Conservation (phyloP, 1,140 invertebrate genomes). For the Pantala flavescens region DNA sequence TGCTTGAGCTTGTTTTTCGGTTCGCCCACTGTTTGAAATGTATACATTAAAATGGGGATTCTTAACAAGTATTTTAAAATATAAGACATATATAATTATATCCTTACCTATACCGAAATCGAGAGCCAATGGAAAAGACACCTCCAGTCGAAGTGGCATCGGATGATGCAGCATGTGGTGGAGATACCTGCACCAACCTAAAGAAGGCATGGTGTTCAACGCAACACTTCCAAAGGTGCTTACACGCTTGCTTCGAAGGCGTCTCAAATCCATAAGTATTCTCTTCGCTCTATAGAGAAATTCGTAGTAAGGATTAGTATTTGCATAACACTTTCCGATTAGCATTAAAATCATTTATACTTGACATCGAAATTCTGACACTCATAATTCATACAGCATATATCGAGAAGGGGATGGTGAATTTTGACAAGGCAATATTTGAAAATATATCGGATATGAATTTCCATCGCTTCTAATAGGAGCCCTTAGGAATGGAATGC, state of each 20-base stretch:
- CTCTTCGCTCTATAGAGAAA: conserved; percentile 69
- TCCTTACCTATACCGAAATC: conserved; percentile 57
- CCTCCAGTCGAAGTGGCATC: not conserved
- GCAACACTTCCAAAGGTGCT: conserved; percentile 97
- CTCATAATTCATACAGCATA: not conserved
- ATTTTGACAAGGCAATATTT: no score
- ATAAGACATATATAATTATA: not conserved
- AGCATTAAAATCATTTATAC: no score
- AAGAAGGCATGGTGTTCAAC: conserved; percentile 98
- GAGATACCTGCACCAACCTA: conserved; percentile 69
- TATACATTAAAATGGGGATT: not conserved
- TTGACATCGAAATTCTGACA: not conserved
- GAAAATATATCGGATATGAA: no score
- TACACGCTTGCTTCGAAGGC: conserved; percentile 86
- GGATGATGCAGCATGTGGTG: conserved; percentile 35
- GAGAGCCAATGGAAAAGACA: conserved; percentile 58
- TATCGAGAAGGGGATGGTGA: no score
- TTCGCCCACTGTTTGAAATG: conserved; percentile 44
- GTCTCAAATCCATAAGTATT: conserved; percentile 93
- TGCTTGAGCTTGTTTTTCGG: conserved; percentile 50
- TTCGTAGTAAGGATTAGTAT: not conserved
- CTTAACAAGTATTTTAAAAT: not conserved
- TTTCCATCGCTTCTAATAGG: no score
- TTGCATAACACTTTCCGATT: not conserved
- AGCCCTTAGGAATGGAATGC: no score